Base-by-base conservation (phyloP, 2,888 invertebrate species). In the Erpobdella octoculata region DNA sequence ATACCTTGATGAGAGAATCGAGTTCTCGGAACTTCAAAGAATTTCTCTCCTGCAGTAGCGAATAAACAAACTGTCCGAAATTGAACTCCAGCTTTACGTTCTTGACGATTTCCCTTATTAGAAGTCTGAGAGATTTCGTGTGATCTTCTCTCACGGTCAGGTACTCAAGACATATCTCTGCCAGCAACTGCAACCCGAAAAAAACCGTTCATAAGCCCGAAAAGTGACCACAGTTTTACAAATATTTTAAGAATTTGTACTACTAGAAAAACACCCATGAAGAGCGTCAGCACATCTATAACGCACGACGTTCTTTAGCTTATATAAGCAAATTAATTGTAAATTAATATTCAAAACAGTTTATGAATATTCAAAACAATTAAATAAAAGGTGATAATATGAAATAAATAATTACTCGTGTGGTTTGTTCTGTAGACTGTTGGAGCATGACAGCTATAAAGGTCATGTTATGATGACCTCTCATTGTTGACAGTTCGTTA, bases 381-480 rank as follows among this genome's bases (percentile, higher is more conserved):
- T n/a, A n/a, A n/a, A n/a, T n/a, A n/a, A n/a, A n/a, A n/a, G n/a
- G n/a, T n/a, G n/a, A n/a, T n/a, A n/a, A n/a, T n/a, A n/a, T n/a
- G n/a, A n/a, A 15, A n/a, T 12, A 12, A n/a, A 41, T 41, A n/a
- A 41, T 12, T 70, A 84, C 84, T 79, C 79, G 88, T 0, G 94
- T 91, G 66, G 93, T 90, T 59, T 88, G 86, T 76, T 91, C 91
- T 3, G 92, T 89, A 73, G 90, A 88, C 33, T 90, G 89, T 83
- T 91, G 91, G 80, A 95, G 91, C 84, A 95, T 89, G 12, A 91
- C 90, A 1, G 89, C 90, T 21, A 96, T 86, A 83, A 95, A 90
- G 15, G 91, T 89, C 89, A 95, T 91, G 84, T 96, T 96, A 85
- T 94, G 95, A 0, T 93, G 91, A 84, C 94, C 93, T 73, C 95